Percentiles rank a stretch among this genome's conserved stretches.
phyloP scores from a whole-genome alignment of 92 coral and sea anemone genomes.

The Zoanthus gigantus region DNA sequence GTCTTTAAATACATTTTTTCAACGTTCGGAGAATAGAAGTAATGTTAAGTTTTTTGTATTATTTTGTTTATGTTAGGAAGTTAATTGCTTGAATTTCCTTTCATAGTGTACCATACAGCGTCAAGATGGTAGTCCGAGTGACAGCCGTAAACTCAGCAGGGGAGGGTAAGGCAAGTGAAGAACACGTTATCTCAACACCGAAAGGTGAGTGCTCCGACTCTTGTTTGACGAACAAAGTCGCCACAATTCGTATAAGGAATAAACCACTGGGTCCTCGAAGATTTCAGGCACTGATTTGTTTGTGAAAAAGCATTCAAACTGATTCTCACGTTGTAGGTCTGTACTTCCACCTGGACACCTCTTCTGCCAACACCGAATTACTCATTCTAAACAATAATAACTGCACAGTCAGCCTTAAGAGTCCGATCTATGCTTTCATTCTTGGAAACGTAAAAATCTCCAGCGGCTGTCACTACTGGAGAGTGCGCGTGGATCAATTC shows the following conservation, averaged over 20 bases:
- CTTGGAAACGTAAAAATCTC: conserved; percentile 79
- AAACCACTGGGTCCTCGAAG: neutral
- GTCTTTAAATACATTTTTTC: too few relatives aligned
- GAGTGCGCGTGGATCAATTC: conserved; percentile 87
- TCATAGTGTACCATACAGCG: conserved; percentile 79
- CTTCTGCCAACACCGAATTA: conserved; percentile 87
- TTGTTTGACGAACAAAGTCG: too few relatives aligned
- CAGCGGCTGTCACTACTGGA: conserved; percentile 90
- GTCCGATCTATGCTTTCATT: conserved; percentile 86
- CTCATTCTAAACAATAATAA: conserved; percentile 65
- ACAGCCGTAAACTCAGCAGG: conserved; percentile 79
- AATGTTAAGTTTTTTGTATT: too few relatives aligned
- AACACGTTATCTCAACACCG: conserved; percentile 81
- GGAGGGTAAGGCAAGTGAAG: conserved; percentile 80
- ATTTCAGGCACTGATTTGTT: neutral
- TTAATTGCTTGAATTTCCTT: neutral
- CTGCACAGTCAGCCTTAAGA: conserved; percentile 85
- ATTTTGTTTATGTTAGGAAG: too few relatives aligned
- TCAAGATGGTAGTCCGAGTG: conserved; percentile 75
- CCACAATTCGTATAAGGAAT: too few relatives aligned
- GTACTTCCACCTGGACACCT: conserved; percentile 79
- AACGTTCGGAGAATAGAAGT: too few relatives aligned
- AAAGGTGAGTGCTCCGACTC: conserved; percentile 69
- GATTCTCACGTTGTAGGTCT: conserved; percentile 56
- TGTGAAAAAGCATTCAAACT: neutral